Evolutionary conservation across 2,113 vertebrate species (phyloP).

Genomic region (Gorilla gorilla): DNA sequence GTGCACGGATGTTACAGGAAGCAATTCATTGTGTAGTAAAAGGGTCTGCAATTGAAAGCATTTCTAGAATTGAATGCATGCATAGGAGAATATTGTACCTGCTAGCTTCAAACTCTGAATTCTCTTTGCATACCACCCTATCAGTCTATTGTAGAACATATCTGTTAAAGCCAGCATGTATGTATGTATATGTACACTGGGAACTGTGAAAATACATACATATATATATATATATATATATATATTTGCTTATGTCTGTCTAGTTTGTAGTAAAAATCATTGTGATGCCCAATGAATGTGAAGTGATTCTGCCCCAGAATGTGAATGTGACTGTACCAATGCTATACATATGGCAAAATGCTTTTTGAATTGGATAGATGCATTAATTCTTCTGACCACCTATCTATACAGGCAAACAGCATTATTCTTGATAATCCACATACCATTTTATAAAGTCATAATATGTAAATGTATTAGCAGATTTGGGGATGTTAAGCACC

Average conservation of each 20-base stretch:
- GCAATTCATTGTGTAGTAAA: constrained; percentile 43
- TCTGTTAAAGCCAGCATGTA: background rate
- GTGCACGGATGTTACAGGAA: background rate
- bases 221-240: too few relatives aligned
- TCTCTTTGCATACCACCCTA: background rate
- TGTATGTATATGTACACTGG: background rate
- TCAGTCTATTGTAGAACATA: background rate
- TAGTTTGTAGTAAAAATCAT: background rate
- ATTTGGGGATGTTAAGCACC: background rate
- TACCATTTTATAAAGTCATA: background rate
- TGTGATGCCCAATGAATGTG: background rate
- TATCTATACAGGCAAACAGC: background rate
- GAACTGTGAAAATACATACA: background rate
- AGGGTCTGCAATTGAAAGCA: background rate
- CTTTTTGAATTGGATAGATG: background rate
- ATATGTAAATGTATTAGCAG: background rate
- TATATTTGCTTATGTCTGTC: background rate
- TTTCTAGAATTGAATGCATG: constrained; percentile 44
- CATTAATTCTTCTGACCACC: background rate
- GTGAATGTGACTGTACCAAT: background rate
- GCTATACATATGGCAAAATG: background rate
- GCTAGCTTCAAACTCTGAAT: constrained; percentile 4
- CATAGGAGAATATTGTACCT: constrained; percentile 2
- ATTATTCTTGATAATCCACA: background rate
- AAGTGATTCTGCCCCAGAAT: background rate